Evolutionary conservation across 2,113 vertebrate genomes (phyloP), one percentile per base, ranked within the genome.

Genomic region (Prietella phreatophila): DNA sequence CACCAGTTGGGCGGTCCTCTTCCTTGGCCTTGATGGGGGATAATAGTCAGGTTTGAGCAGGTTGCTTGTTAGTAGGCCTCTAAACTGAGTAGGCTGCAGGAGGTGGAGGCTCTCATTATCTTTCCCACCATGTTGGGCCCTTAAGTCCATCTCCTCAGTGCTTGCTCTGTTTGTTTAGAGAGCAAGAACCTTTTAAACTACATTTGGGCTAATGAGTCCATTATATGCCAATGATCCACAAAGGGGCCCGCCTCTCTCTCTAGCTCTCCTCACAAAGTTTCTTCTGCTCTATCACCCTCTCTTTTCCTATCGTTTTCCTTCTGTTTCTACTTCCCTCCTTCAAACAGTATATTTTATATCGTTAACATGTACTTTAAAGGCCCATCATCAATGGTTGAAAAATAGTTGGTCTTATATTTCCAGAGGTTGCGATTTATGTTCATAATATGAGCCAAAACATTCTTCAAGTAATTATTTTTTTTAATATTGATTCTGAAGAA

Each of bases 181-280:
- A 94, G 93, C 92, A 90, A 91, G 92, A 93, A 93, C 93, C 93
- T 94, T 95, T 94, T 93, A 94, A 96, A 94, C 92, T 93, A 91
- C 89, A 71, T 94, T 93, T 91, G 92, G 91, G 91, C 94, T 95
- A 95, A 96, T 95, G 93, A 96, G 94, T 91, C 93, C 93, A 96
- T 96, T 95, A 96, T 95, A 94, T 94, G 94, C 94, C 94, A 95
- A 92, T 94, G 94, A 95, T 95, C 94, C 93, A 95, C 93, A 94
- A 92, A 95, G 25, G 91, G 91, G 91, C 92, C 93, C 91, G 91
- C 90, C 93, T 91, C 92, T 89, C 87, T 80, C 91, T 87, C 65
- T 47, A n/a, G 20, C 82, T 61, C 73, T 71, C 55, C 36, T 82
- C 20, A 42, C 20, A 60, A 82, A 39, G 33, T 42, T 39, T 3